These are phyloP conservation scores for Euplexia lucipara DNA, from an alignment of 2,888 invertebrate species.

Conservation along the genomic window DNA sequence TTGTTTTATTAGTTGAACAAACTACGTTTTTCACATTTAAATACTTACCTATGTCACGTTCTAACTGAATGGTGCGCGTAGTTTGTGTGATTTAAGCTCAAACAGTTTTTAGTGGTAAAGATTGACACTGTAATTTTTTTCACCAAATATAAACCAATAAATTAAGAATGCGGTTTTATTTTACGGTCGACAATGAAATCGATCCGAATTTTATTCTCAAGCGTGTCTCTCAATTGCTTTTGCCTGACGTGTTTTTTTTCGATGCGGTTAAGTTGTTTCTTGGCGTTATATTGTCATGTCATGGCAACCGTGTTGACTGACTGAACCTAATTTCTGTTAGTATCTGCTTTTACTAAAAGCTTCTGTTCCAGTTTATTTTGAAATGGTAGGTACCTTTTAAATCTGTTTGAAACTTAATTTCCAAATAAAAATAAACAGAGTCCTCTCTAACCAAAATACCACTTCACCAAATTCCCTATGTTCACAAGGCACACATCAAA, in stretches of 20 bases:
- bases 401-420: too few relatives aligned
- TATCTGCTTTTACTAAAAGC: neutral
- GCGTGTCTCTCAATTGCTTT: too few relatives aligned
- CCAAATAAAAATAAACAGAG: too few relatives aligned
- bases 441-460: neutral
- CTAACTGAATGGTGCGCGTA: too few relatives aligned
- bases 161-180: too few relatives aligned
- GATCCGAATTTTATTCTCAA: neutral
- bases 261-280: neutral
- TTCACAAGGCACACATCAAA: slow-evolving; percentile 49
- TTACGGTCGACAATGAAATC: too few relatives aligned
- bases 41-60: too few relatives aligned
- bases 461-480: slow-evolving; percentile 6
- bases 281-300: neutral
- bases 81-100: too few relatives aligned
- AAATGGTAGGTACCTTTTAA: neutral
- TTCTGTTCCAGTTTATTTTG: neutral
- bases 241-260: too few relatives aligned
- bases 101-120: too few relatives aligned
- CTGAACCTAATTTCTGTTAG: neutral
- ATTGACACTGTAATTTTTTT: too few relatives aligned
- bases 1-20: slow-evolving; percentile 18
- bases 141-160: too few relatives aligned
- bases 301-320: neutral
- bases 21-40: neutral